These are phyloP conservation scores for Crocodylus rhombifer DNA, from an alignment of 2,797 vertebrate genomes.

Conservation along the genomic window DNA sequence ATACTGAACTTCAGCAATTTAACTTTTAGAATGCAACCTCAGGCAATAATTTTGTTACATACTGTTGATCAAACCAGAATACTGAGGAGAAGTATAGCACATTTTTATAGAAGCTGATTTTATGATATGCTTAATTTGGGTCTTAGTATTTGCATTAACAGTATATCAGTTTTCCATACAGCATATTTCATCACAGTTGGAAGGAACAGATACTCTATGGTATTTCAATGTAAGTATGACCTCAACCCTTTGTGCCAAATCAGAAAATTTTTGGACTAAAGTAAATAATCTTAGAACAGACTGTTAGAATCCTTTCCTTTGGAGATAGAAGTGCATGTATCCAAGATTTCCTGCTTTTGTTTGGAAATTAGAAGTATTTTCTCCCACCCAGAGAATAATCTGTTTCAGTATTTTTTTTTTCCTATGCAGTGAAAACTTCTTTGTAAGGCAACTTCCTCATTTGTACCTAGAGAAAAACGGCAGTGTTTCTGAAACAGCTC, in stretches of 20 bases:
- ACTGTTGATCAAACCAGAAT: conserved; percentile 2
- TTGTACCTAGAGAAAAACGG: not conserved
- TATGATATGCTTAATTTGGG: conserved; percentile 19
- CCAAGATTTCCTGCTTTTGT: conserved; percentile 74
- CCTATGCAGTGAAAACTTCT: not conserved
- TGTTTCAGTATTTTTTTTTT: conserved; percentile 11
- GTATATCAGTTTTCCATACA: not conserved
- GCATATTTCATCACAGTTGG: conserved; percentile 53
- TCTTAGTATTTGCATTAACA: not conserved
- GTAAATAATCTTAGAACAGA: conserved; percentile 16
- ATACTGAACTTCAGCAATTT: not conserved
- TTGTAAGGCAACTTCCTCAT: conserved; percentile 12
- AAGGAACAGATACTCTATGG: conserved; percentile 4
- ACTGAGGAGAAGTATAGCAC: not conserved
- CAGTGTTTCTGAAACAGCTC: not conserved
- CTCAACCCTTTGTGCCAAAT: conserved; percentile 63
- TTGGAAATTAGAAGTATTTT: conserved; percentile 64
- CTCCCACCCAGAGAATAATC: conserved; percentile 44
- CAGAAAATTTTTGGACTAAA: conserved; percentile 51
- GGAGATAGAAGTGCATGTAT: conserved; percentile 54
- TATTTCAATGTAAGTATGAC: conserved; percentile 49
- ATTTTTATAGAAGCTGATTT: not conserved
- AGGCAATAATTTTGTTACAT: not conserved
- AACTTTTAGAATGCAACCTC: not conserved
- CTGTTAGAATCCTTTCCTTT: conserved; percentile 55